Base-by-base conservation (phyloP, 2,113 vertebrate species). In the Megalops atlanticus region DNA sequence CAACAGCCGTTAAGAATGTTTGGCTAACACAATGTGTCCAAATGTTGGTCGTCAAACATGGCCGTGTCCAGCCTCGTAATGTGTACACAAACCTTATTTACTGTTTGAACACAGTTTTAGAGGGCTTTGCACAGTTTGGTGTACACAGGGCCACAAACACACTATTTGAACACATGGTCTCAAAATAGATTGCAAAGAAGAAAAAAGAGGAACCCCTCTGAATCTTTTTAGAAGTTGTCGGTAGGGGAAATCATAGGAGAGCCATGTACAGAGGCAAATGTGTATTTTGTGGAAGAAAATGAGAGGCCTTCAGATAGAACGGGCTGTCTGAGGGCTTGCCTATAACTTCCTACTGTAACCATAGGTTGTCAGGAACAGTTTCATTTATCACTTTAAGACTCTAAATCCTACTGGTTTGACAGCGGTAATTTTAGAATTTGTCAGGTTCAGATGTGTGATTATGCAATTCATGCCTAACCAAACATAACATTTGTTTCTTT, bases 401-500 rank as follows among this genome's bases (percentile, higher is more conserved):
- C 8, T 8, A 8, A 24, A 41, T 31, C 33, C 12, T 7, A n/a
- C 27, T 18, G 4, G 27, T 84, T 49, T 73, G 54, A 38, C 1
- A 0, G 16, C 35, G 74, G 14, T 79, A 80, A 39, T 80, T 43
- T 81, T 39, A 74, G 15, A 40, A 18, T 33, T 76, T 35, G 80
- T 72, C 16, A 82, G 21, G 40, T 43, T 58, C 15, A 64, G 33
- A 18, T 54, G 52, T 73, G 36, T 31, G 0, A 75, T 80, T 84
- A 45, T 69, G 33, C 79, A 70, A 45, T 69, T 27, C 79, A 70
- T 82, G 82, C 76, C 79, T 77, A 73, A 82, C 68, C 58, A 43
- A 80, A 38, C 78, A 31, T 84, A 82, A 84, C 43, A 83, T 80
- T 85, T 85, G 68, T 54, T 81, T 76, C 76, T 54, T 76, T 68